phyloP scores from a whole-genome alignment of 1,140 invertebrate genomes.

The Manduca sexta region DNA sequence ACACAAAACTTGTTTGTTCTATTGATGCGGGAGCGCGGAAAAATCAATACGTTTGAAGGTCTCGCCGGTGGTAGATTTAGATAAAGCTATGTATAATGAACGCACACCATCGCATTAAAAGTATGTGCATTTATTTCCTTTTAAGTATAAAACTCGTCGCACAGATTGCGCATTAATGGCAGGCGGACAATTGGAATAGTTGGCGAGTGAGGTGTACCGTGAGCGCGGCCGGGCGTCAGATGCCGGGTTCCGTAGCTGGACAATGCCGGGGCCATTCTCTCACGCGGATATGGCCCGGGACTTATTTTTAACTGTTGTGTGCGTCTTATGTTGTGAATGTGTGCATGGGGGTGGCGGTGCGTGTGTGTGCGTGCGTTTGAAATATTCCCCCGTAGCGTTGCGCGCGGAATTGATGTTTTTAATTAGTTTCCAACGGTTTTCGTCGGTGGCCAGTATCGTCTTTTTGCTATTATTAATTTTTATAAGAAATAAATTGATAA shows the following conservation, averaged over 20 bases:
- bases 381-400: conserved; percentile 51
- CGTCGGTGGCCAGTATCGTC: conserved; percentile 42
- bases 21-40: too few species aligned
- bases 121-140: too few species aligned
- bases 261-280: conserved; percentile 36
- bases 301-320: conserved; percentile 57
- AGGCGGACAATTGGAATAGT: too few species aligned
- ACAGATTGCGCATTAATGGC: too few species aligned
- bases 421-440: conserved; percentile 67
- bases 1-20: too few species aligned
- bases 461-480: conserved; percentile 45
- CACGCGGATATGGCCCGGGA: conserved; percentile 50
- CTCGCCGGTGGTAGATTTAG: too few species aligned
- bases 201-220: too few species aligned
- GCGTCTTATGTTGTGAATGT: conserved; percentile 28
- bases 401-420: conserved; percentile 66
- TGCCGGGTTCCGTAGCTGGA: conserved; percentile 17
- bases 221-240: conserved; percentile 1
- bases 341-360: conserved; percentile 30
- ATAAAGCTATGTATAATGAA: too few species aligned
- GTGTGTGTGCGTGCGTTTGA: conserved; percentile 50
- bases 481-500: conserved; percentile 9
- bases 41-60: too few species aligned
- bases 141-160: too few species aligned
- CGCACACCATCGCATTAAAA: too few species aligned